These are phyloP conservation scores for Zygaena filipendulae DNA, from an alignment of 2,888 invertebrate species.

Conservation along the genomic window DNA sequence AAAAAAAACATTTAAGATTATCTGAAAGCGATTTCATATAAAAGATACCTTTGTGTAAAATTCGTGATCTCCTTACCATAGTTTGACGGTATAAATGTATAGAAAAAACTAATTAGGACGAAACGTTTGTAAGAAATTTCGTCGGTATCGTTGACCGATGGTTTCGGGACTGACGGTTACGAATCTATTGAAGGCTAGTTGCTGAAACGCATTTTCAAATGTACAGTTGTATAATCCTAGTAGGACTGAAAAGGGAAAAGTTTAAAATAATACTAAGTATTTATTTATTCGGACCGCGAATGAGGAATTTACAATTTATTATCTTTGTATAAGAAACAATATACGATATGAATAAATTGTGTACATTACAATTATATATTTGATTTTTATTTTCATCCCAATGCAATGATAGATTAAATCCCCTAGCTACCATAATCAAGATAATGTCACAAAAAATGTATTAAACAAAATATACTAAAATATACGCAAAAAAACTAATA, in stretches of 20 bases:
- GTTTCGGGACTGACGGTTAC: constrained; percentile 23
- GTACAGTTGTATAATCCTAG: constrained; percentile 40
- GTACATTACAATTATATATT: constrained; percentile 53
- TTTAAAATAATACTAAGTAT: constrained; percentile 59
- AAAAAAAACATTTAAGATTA: constrained; percentile 17
- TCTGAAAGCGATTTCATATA: constrained; percentile 38
- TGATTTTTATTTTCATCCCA: constrained; percentile 39
- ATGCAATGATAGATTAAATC: not conserved
- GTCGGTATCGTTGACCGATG: constrained; percentile 18
- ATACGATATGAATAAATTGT: constrained; percentile 68
- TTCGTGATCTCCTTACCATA: too few species aligned
- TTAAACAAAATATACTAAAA: too few species aligned
- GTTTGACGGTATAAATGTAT: too few species aligned
- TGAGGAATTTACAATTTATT: constrained; percentile 66
- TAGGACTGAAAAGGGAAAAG: constrained; percentile 47
- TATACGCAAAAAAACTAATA: too few species aligned
- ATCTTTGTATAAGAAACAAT: constrained; percentile 65
- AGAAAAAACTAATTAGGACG: too few species aligned
- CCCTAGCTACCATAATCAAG: not conserved
- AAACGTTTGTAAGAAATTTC: too few species aligned
- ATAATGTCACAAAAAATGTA: too few species aligned
- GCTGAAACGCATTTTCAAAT: too few species aligned
- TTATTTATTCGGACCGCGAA: constrained; percentile 62
- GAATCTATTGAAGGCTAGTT: constrained; percentile 42
- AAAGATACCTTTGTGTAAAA: too few species aligned